Evolutionary conservation across 1,140 invertebrate genomes (phyloP).

Genomic region (Aricia agestis): DNA sequence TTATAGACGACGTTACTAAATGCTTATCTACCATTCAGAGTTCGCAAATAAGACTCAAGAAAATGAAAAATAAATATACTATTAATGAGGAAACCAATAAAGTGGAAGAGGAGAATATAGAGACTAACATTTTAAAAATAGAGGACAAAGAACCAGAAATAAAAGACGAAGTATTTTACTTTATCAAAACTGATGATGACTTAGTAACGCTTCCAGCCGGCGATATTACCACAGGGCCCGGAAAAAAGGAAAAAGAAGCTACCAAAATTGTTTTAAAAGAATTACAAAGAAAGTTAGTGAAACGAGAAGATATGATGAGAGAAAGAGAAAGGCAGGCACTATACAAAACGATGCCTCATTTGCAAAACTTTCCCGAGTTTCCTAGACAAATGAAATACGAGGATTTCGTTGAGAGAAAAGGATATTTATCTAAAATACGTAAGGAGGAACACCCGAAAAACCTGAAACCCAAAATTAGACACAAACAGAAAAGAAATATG

Average conservation of each 20-base stretch:
- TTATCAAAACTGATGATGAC: conserved; percentile 65
- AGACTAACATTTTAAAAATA: conserved; percentile 44
- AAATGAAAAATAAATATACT: conserved; percentile 47
- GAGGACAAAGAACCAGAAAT: conserved; percentile 51
- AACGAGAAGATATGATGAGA: conserved; percentile 68
- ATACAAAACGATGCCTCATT: conserved; percentile 67
- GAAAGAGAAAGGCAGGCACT: conserved; percentile 67
- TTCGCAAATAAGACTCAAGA: conserved; percentile 59
- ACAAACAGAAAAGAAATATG: conserved; percentile 31
- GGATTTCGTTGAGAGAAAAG: conserved; percentile 46
- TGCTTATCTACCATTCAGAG: conserved; percentile 49
- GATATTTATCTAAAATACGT: conserved; percentile 47
- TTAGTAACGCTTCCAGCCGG: conserved; percentile 28
- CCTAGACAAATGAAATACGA: conserved; percentile 61
- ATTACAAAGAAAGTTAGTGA: conserved; percentile 63
- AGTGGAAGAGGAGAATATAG: conserved; percentile 36
- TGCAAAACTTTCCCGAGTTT: conserved; percentile 63
- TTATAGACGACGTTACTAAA: conserved; percentile 55
- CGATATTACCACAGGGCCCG: conserved; percentile 57
- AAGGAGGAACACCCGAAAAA: conserved; percentile 22
- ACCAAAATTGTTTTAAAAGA: conserved; percentile 58
- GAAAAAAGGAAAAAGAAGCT: conserved; percentile 52
- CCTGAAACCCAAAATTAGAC: conserved; percentile 10
- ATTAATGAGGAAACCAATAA: conserved; percentile 22
- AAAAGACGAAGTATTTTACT: conserved; percentile 68